Evolutionary conservation across 2,888 invertebrate species (phyloP).

Genomic region (Pollenia angustigena): DNA sequence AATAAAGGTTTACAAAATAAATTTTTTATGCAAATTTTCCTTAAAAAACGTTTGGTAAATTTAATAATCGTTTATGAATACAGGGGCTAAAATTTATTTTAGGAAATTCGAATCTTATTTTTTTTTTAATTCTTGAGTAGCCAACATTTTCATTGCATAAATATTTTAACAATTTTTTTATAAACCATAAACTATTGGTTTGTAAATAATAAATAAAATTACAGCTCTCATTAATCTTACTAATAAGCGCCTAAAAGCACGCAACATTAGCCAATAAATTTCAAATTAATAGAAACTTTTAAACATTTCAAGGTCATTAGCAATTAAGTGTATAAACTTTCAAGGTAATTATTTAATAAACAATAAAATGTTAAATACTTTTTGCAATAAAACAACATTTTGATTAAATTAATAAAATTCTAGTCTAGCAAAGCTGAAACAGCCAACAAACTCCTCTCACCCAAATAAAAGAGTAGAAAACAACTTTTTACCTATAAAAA

Average conservation of each 20-base stretch:
- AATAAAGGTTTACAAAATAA: no score
- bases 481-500: conserved; percentile 23
- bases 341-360: neutral
- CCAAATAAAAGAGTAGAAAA: neutral
- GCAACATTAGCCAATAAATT: conserved; percentile 31
- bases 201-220: neutral
- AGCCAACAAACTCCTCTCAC: conserved; percentile 18
- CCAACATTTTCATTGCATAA: neutral
- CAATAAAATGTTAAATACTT: neutral
- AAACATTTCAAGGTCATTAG: conserved; percentile 14
- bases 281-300: neutral
- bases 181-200: neutral
- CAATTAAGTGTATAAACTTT: conserved; percentile 17
- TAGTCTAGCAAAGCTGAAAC: conserved; percentile 21
- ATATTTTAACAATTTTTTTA: neutral
- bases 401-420: conserved; percentile 64
- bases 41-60: no score
- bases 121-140: no score
- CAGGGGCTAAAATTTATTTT: no score
- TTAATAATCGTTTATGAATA: no score
- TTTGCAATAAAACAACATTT: conserved; percentile 34
- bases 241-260: conserved; percentile 64
- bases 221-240: neutral
- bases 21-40: no score
- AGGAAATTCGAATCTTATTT: no score